A percentile compares a stretch with the other conserved stretches of the same genome.
These are phyloP conservation scores for Drosophila burlai DNA, from an alignment of 1,140 invertebrate genomes.

Conservation along the genomic window DNA sequence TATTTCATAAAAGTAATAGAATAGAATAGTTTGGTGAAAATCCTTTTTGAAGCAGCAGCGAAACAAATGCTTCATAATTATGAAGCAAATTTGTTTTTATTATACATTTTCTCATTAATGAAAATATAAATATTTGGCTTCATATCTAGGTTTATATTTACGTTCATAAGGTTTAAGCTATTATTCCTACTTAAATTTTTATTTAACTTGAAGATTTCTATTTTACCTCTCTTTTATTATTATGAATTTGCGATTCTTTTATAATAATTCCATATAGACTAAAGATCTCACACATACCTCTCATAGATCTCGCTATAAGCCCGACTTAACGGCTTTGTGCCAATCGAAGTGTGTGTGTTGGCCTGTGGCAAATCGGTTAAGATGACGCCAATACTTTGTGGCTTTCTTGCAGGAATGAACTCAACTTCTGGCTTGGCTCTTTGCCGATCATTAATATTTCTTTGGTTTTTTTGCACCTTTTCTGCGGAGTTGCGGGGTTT, in stretches of 20 bases:
- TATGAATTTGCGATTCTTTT: background rate
- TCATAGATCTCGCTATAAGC: background rate
- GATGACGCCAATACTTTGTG: slow-evolving; percentile 27
- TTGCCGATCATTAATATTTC: slow-evolving; percentile 36
- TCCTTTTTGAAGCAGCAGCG: background rate
- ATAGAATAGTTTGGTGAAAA: background rate
- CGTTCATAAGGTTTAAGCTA: no score
- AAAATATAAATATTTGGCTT: background rate
- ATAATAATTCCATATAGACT: background rate
- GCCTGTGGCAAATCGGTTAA: slow-evolving; percentile 24
- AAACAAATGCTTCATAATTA: no score
- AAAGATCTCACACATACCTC: background rate
- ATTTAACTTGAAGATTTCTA: background rate
- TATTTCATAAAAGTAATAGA: background rate
- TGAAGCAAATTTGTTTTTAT: no score
- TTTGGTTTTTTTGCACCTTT: slow-evolving; percentile 20
- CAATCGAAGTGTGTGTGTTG: slow-evolving; percentile 1
- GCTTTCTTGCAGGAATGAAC: slow-evolving; percentile 37
- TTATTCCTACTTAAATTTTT: no score
- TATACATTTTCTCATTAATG: background rate
- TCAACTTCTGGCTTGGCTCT: slow-evolving; percentile 37
- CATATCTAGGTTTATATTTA: background rate
- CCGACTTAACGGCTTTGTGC: slow-evolving; percentile 26
- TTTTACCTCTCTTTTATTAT: background rate
- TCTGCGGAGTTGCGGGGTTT: slow-evolving; percentile 20